Evolutionary conservation across 37 sponge, comb jelly and placozoan genomes (phyloP), one percentile per base, ranked within the genome.

Genomic region (Halichondria panicea): DNA sequence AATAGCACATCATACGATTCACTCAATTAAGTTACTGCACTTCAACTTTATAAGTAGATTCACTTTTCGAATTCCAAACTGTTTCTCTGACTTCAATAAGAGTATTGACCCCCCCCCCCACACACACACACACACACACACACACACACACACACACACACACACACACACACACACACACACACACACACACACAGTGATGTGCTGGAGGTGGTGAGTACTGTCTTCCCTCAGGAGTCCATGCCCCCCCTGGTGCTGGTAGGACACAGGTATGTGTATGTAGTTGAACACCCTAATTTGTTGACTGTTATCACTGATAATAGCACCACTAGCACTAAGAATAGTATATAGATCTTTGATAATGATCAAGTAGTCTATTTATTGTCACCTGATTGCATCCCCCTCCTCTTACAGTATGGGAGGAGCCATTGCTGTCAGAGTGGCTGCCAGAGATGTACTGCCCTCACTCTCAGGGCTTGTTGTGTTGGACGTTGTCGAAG

Each of bases 401-500:
- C n/a, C n/a, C n/a, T 54, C 19, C 1, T 22, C 38, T 21, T 75
- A 58, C 42, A 94, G 95, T 53, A 97, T 97, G 98, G 98, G 98
- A 35, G 98, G 98, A 55, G 95, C 98, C 52, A 74, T 97, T 24
- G 95, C 95, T 40, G 85, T 91, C 46, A 77, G 82, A 21, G 77
- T 72, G n/a, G 95, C 93, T 40, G 81, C 72, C 11, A 53, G 50
- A 39, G 69, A 67, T 1, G 30, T 36, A 34, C 43, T 97, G 3
- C 81, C 84, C 13, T 71, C 92, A 43, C 58, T 94, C 6, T 79
- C 76, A 0, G 98, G 88, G 28, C 60, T 97, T 28, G 85, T 80
- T 24, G 82, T 94, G 25, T 94, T 97, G 68, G 98, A 97, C 80
- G 95, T 97, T 1, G 98, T 97, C 4, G 98, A 97, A 83, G 98